Evolutionary conservation across 2,797 vertebrate species (phyloP).

Genomic region (Pitangus sulphuratus): DNA sequence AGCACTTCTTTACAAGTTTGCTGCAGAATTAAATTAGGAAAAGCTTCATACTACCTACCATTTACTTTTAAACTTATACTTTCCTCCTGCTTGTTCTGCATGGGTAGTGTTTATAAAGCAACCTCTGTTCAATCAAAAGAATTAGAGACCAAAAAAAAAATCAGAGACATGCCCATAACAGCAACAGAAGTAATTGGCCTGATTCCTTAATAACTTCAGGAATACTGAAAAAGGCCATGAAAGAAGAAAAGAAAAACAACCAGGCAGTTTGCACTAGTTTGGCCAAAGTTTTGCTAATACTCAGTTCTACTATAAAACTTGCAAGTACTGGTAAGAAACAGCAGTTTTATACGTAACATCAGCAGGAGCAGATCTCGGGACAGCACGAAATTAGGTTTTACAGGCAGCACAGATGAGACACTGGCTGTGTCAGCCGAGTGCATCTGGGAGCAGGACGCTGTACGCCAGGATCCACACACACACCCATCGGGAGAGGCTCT

Average conservation of each 20-base stretch:
- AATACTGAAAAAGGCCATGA: neutral
- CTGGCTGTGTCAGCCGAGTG: rapidly evolving
- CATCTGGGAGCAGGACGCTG: rapidly evolving
- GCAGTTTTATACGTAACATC: neutral
- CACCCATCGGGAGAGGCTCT: neutral
- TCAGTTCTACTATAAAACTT: neutral
- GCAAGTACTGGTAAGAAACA: rapidly evolving
- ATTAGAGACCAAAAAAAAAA: neutral
- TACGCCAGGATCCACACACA: neutral
- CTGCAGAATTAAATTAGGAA: neutral
- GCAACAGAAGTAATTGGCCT: neutral
- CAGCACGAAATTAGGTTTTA: rapidly evolving
- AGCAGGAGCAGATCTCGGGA: neutral
- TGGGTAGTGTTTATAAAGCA: neutral
- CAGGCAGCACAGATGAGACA: rapidly evolving
- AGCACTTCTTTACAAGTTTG: neutral
- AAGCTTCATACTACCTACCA: rapidly evolving
- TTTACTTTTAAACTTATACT: neutral
- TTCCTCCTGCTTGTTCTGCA: neutral
- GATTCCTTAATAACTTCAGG: neutral
- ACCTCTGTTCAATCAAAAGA: neutral
- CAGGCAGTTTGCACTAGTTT: neutral
- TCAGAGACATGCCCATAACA: neutral
- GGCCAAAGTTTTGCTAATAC: neutral
- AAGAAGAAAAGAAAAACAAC: neutral